Percentiles rank a stretch among this genome's conserved stretches.
phyloP scores from a whole-genome alignment of 2,797 vertebrate genomes.

The Liasis olivaceus region DNA sequence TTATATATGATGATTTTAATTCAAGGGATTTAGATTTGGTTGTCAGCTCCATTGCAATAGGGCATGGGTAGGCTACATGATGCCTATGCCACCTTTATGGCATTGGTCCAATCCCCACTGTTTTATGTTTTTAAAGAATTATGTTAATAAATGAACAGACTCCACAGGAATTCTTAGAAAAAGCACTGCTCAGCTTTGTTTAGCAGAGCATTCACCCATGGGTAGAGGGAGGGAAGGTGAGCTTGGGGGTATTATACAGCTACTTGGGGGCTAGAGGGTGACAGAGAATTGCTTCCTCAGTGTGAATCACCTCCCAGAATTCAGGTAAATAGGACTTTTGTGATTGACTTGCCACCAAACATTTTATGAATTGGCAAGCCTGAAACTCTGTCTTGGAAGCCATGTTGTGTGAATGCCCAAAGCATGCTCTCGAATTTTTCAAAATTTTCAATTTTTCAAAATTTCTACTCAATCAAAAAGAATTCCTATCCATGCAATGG shows the following conservation, averaged over 20 bases:
- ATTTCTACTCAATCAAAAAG: background rate
- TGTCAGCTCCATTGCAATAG: background rate
- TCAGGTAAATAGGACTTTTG: too few species aligned
- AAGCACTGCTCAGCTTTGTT: background rate
- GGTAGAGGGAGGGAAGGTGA: background rate
- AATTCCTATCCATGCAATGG: background rate
- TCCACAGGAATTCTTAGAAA: background rate
- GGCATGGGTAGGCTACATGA: too few species aligned
- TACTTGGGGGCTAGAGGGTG: background rate
- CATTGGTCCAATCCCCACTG: background rate
- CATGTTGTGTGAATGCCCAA: background rate
- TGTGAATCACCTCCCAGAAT: too few species aligned
- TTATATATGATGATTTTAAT: background rate
- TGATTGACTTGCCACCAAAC: background rate
- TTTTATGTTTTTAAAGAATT: background rate
- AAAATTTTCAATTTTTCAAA: background rate
- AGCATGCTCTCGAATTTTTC: background rate
- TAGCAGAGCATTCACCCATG: background rate
- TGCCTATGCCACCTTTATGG: background rate
- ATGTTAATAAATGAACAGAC: background rate
- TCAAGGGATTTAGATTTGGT: background rate
- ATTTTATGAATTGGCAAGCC: background rate
- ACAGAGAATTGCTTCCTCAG: background rate
- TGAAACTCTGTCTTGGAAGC: background rate
- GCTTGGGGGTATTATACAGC: background rate